Evolutionary conservation across 2,113 vertebrate genomes (phyloP), one percentile per base, ranked within the genome.

Genomic region (Trematocara unimaculatum): DNA sequence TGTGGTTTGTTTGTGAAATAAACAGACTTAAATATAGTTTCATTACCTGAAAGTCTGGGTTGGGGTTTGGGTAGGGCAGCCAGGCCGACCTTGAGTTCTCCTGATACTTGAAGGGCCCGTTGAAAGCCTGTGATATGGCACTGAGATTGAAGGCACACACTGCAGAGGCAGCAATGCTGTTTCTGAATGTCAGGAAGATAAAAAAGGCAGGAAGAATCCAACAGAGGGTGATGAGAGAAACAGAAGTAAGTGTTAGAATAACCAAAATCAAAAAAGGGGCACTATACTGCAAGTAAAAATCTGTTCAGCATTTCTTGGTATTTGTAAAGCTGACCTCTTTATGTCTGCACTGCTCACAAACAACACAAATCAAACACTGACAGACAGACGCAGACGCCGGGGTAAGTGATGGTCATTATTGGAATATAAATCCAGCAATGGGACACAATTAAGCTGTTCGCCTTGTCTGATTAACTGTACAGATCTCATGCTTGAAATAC

Each of bases 91-190:
- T 97, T 0, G 98, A 99, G 93, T 98, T 99, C 93, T 99, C 98
- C 95, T 99, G 98, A 92, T 97, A 99, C 95, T 99, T 99, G 96
- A 99, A 99, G 81, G 98, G 98, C 74, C 98, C 98, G 1, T 96
- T 97, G 95, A 99, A 99, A 83, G 97, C 96, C 90, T 98, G 98
- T 2, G 97, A 96, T 92, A 99, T 95, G 92, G 98, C 97, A 6
- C 97, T 99, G 94, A 99, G 96, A 92, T 99, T 99, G 97, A 99
- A 99, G 95, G 97, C 96, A 82, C 98, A 99, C 91, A 99, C 98
- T 18, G 98, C 98, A 1, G 98, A 99, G 2, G 98, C 98, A 2
- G 98, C 98, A 56, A 99, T 98, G 93, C 98, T 99, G 96, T 99
- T 99, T 93, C 98, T 99, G 95, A 4, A 92, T 85, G 91, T 89